Base-by-base conservation (phyloP, 2,113 vertebrate genomes). In the Corythaeola cristata region DNA sequence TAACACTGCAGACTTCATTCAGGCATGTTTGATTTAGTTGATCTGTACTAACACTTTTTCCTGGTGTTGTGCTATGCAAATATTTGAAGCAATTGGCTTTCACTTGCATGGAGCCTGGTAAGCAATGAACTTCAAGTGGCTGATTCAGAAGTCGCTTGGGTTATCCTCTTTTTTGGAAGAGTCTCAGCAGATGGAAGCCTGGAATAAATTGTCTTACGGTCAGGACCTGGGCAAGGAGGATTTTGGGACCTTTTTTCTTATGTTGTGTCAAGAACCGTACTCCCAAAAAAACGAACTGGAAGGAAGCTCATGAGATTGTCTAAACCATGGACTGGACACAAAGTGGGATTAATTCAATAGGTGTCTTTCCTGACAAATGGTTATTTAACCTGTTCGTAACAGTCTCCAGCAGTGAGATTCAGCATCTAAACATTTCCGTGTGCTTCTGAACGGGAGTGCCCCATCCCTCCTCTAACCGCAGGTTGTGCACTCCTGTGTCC, bases 41-140 rank as follows among this genome's bases (percentile, higher is more conserved):
- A 52, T 71, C 55, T 27, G 23, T 41, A 30, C 55, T 90, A 44
- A 41, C n/a, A 21, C 69, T 58, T 75, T 75, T 66, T 53, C 37
- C 12, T 0, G 0, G 26, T 5, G 0, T 47, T 2, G 0, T 18
- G n/a, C 32, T 88, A 27, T 45, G 68, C 68, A 92, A 78, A 77
- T 80, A 67, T 67, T 77, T 83, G 62, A 77, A 32, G 26, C 15
- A 59, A 55, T 80, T 13, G 12, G 62, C 33, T 80, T 90, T 62
- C 85, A 58, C 33, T 85, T 79, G 35, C 35, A 59, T 0, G 0
- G 64, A 93, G 67, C 28, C n/a, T 47, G 37, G 47, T 37, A 67
- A 94, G 69, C 0, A 0, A 69, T 52, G 68, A 59, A 16, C 39
- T 53, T 62, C 37, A 73, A 83, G 81, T 16, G 21, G 9, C 45